Percentiles rank a stretch among this genome's conserved stretches.
Conservation (phyloP, 2,113 vertebrate species). For the Nerophis ophidion region DNA sequence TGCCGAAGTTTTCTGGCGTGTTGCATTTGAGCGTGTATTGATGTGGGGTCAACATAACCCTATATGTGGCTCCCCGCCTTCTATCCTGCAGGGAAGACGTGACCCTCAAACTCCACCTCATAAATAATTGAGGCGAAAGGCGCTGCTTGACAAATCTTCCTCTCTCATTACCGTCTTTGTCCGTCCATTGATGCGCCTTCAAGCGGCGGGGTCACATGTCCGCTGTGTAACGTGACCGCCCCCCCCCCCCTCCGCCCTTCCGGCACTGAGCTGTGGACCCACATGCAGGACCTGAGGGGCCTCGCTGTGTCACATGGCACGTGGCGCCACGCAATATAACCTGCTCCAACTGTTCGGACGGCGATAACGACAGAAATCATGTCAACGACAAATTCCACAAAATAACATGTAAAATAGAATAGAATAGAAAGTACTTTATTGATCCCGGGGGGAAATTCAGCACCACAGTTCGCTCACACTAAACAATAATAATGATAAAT, state of each 20-base stretch:
- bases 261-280: background rate
- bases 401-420: too few relatives aligned
- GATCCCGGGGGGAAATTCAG: too few relatives aligned
- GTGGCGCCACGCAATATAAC: too few relatives aligned
- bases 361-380: too few relatives aligned
- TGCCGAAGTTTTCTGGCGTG: too few relatives aligned
- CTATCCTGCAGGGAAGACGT: conserved; percentile 16
- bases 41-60: background rate
- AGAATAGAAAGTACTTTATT: too few relatives aligned
- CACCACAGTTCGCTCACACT: too few relatives aligned
- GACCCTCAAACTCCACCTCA: conserved; percentile 54
- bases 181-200: background rate
- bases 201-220: conserved; percentile 34
- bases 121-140: conserved; percentile 67
- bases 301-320: background rate
- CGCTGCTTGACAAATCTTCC: conserved; percentile 35
- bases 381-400: too few relatives aligned
- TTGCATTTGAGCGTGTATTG: too few relatives aligned
- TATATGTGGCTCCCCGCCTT: background rate
- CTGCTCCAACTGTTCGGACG: too few relatives aligned
- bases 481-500: too few relatives aligned
- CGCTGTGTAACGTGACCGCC: conserved; percentile 30
- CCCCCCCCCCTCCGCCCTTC: too few relatives aligned
- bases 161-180: conserved; percentile 29
- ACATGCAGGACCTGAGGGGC: background rate